Evolutionary conservation across 2,888 invertebrate species (phyloP).

Genomic region (Creontiades dilutus): DNA sequence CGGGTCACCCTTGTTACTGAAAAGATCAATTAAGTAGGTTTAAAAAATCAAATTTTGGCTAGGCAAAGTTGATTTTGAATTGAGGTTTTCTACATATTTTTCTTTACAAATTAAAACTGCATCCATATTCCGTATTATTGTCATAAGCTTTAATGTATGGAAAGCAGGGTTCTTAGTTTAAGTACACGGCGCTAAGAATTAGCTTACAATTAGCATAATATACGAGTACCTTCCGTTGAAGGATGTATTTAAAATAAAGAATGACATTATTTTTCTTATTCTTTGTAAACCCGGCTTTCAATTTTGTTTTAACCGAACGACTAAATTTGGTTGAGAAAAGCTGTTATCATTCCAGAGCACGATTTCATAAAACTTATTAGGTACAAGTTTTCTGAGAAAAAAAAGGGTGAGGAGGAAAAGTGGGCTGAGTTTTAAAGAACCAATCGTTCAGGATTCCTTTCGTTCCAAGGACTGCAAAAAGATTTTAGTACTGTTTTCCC

Average conservation of each 20-base stretch:
- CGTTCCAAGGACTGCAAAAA: too few relatives aligned
- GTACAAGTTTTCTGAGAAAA: too few relatives aligned
- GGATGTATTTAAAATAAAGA: constrained; percentile 20
- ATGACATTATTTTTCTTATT: constrained; percentile 9
- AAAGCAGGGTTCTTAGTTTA: constrained; percentile 26
- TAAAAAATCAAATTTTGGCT: too few relatives aligned
- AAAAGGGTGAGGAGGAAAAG: too few relatives aligned
- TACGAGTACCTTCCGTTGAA: background rate
- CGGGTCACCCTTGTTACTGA: too few relatives aligned
- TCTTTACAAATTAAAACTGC: background rate
- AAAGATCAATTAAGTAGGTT: too few relatives aligned
- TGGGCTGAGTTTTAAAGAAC: too few relatives aligned
- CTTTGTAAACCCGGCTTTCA: constrained; percentile 7
- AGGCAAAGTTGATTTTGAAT: background rate
- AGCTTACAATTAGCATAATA: constrained; percentile 1
- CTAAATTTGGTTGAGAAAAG: too few relatives aligned
- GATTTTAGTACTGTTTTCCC: too few relatives aligned
- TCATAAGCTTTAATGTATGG: background rate
- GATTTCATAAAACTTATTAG: too few relatives aligned
- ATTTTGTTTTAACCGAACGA: background rate
- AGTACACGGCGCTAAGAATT: background rate
- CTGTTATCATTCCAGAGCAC: too few relatives aligned
- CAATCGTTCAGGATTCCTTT: too few relatives aligned
- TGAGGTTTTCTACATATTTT: background rate
- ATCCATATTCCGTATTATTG: background rate